Conservation (phyloP, 2,888 invertebrate species). For the Acanthoscelides obtectus region DNA sequence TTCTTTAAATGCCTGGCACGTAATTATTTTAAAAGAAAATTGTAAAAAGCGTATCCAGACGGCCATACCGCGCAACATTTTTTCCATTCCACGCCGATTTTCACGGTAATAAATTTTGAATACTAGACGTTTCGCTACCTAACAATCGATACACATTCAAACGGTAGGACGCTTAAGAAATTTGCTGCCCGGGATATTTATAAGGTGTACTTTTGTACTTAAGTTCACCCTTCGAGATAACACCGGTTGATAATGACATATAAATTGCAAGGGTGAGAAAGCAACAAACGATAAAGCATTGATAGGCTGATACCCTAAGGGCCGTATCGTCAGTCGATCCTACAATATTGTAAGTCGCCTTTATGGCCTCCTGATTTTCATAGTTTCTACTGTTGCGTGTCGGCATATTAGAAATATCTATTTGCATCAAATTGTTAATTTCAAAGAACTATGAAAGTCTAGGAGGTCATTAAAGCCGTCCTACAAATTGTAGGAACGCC, state of each 20-base stretch:
- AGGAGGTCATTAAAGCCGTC: too few relatives aligned
- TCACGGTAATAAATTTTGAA: slow-evolving; percentile 19
- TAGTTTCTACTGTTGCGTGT: too few relatives aligned
- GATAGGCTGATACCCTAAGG: too few relatives aligned
- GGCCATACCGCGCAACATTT: slow-evolving; percentile 37
- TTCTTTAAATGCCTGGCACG: slow-evolving; percentile 41
- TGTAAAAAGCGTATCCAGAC: slow-evolving; percentile 45
- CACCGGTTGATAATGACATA: neutral
- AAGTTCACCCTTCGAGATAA: neutral
- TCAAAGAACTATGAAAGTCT: too few relatives aligned
- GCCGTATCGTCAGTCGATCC: too few relatives aligned
- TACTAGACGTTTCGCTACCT: slow-evolving; percentile 18
- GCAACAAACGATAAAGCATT: neutral
- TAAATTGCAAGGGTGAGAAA: neutral
- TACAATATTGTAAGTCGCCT: too few relatives aligned
- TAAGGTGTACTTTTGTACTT: neutral
- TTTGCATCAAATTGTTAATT: too few relatives aligned
- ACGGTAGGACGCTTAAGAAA: neutral
- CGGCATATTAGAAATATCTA: too few relatives aligned
- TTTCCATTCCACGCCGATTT: slow-evolving; percentile 22
- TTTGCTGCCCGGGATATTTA: neutral
- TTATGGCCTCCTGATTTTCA: too few relatives aligned
- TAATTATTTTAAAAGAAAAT: slow-evolving; percentile 47
- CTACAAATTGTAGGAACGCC: too few relatives aligned
- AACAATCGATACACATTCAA: slow-evolving; percentile 4